Conservation (phyloP, 2,888 invertebrate species). For the Arrhopalites spinosus region DNA sequence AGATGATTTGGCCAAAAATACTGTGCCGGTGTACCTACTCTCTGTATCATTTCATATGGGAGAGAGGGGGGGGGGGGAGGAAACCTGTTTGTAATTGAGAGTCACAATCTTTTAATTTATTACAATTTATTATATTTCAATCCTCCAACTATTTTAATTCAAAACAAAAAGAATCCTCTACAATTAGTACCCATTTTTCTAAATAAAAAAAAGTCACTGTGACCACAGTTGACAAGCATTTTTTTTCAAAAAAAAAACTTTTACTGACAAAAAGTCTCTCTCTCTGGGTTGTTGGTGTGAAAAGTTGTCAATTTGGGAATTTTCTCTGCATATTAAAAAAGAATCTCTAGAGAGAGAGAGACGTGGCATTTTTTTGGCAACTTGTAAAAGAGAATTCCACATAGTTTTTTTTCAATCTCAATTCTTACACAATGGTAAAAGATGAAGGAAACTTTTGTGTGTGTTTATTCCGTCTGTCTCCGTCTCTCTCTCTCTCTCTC, state of each 20-base stretch:
- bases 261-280: too few relatives aligned
- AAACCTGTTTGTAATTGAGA: constrained; percentile 28
- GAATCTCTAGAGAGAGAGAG: neutral
- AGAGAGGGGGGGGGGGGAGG: neutral
- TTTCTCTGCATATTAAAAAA: too few relatives aligned
- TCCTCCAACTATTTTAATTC: neutral
- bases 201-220: too few relatives aligned
- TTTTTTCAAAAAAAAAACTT: too few relatives aligned
- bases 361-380: neutral
- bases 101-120: constrained; percentile 12
- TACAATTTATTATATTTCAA: constrained; percentile 15
- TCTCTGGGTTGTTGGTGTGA: too few relatives aligned
- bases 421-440: neutral
- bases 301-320: too few relatives aligned
- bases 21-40: neutral
- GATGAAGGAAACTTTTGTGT: neutral
- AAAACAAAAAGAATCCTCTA: too few relatives aligned
- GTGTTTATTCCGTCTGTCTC: neutral
- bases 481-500: neutral
- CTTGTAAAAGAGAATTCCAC: neutral
- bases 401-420: neutral
- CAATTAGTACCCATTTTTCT: too few relatives aligned
- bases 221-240: too few relatives aligned
- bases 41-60: neutral
- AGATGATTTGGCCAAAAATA: constrained; percentile 36